Evolutionary conservation across 2,888 invertebrate genomes (phyloP), one percentile per base, ranked within the genome.

Genomic region (Thecophora atra): DNA sequence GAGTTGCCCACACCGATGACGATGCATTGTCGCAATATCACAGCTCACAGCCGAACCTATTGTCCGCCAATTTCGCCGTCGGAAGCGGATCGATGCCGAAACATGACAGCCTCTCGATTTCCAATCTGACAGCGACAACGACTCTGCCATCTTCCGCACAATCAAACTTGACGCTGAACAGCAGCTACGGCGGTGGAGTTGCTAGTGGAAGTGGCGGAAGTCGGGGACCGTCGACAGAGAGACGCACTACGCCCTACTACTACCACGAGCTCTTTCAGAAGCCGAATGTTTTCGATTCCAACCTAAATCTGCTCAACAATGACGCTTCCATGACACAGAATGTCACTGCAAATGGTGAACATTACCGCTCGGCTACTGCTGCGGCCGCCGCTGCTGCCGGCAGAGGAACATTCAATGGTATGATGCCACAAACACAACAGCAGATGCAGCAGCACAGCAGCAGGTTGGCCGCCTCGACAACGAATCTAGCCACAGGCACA

Each of bases 201-300:
- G 67, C 71, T n/a, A n/a, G n/a, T 72, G 73, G 78, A 8, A 64
- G 56, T 63, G 54, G 75, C 24, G 66, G 71, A 51, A 71, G 71
- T 52, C 66, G 66, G 30, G 69, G 69, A 62, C 17, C 73, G 19
- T 62, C 66, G n/a, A 81, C 81, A 56, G 85, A 85, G 76, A 82
- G 83, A 0, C 85, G 85, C 60, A 82, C 82, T 64, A 85, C 84
- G 69, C 85, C 86, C 60, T 86, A 86, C 76, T 86, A 86, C 77
- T 86, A 86, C 75, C 84, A 86, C 73, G 86, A 86, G 74, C 78
- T 86, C 62, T 76, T 84, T 74, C 82, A 81, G 70, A 83, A 84
- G 73, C 79, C 84, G 13, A 70, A 30, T 24, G 81, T 85, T 58
- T 86, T 86, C 73, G 85, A 86, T 78, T 86, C 86, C 63, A 85